A percentile compares a stretch with the other conserved stretches of the same genome.
phyloP scores from a whole-genome alignment of 1,140 invertebrate genomes.

The Drosophila albomicans region DNA sequence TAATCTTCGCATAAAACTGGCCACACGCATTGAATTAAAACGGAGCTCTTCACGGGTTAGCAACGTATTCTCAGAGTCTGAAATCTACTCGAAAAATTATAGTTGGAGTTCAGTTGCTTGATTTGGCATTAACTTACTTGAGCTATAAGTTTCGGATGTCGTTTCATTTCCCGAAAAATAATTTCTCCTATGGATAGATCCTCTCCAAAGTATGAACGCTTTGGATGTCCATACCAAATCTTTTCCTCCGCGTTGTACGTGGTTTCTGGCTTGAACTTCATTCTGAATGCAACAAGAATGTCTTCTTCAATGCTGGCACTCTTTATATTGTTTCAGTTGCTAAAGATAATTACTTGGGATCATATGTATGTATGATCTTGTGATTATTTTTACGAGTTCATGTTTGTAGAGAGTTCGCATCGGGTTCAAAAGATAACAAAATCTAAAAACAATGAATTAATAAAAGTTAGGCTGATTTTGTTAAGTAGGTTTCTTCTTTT shows the following conservation, averaged over 20 bases:
- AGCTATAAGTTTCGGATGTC: slow-evolving; percentile 61
- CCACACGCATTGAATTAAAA: slow-evolving; percentile 58
- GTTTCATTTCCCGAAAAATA: slow-evolving; percentile 65
- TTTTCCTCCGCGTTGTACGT: slow-evolving; percentile 56
- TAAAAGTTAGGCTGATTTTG: too few species aligned
- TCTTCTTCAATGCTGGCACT: too few species aligned
- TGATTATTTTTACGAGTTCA: too few species aligned
- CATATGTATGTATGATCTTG: too few species aligned
- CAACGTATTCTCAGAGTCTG: slow-evolving; percentile 56
- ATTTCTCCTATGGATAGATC: slow-evolving; percentile 69
- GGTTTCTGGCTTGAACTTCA: slow-evolving; percentile 49
- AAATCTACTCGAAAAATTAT: slow-evolving; percentile 43
- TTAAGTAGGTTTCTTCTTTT: too few species aligned
- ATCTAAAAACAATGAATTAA: too few species aligned
- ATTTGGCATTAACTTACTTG: slow-evolving; percentile 40
- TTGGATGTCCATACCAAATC: slow-evolving; percentile 48
- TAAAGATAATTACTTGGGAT: too few species aligned
- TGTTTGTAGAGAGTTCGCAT: too few species aligned
- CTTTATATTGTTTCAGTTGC: too few species aligned
- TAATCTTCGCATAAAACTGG: slow-evolving; percentile 52
- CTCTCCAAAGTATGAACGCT: slow-evolving; percentile 40
- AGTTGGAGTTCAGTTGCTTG: not conserved
- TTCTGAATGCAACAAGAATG: slow-evolving; percentile 20
- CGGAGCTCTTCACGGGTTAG: slow-evolving; percentile 56
- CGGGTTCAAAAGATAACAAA: too few species aligned